These are phyloP conservation scores for Phorcus lineatus DNA, from an alignment of 2,888 invertebrate species.

Conservation along the genomic window DNA sequence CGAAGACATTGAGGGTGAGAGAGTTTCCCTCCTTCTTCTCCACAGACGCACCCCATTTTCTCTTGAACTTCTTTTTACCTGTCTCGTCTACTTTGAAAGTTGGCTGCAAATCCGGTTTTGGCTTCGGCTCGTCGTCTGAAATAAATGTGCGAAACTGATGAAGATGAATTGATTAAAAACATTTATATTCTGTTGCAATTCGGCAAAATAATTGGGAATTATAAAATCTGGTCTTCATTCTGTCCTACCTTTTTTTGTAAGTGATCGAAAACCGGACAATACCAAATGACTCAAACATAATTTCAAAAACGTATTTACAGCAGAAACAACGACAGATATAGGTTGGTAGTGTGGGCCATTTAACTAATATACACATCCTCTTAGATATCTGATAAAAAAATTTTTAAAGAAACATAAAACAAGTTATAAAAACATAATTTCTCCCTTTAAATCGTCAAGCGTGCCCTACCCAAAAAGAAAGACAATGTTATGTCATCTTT, in stretches of 20 bases:
- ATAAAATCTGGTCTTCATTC: too few species aligned
- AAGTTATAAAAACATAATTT: too few species aligned
- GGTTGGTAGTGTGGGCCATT: too few species aligned
- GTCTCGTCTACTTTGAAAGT: slow-evolving; percentile 39
- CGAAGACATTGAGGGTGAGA: slow-evolving; percentile 39
- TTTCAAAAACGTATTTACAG: too few species aligned
- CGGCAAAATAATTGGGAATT: neutral
- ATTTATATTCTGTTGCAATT: neutral
- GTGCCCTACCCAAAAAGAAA: slow-evolving; percentile 38
- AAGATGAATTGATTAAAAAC: neutral
- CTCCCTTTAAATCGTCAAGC: too few species aligned
- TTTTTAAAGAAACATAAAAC: too few species aligned
- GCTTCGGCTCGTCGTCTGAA: slow-evolving; percentile 13
- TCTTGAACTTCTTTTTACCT: slow-evolving; percentile 28
- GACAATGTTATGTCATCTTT: slow-evolving; percentile 38
- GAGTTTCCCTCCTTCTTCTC: slow-evolving; percentile 24
- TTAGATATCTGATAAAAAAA: too few species aligned
- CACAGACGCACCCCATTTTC: slow-evolving; percentile 54
- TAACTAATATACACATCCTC: too few species aligned
- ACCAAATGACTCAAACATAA: too few species aligned
- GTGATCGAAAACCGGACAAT: too few species aligned
- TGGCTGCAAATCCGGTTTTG: slow-evolving; percentile 27
- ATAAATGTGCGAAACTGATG: neutral
- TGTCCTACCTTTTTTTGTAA: too few species aligned
- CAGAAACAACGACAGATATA: too few species aligned